Evolutionary conservation across 2,888 invertebrate genomes (phyloP).

Genomic region (Macrosiphum euphorbiae): DNA sequence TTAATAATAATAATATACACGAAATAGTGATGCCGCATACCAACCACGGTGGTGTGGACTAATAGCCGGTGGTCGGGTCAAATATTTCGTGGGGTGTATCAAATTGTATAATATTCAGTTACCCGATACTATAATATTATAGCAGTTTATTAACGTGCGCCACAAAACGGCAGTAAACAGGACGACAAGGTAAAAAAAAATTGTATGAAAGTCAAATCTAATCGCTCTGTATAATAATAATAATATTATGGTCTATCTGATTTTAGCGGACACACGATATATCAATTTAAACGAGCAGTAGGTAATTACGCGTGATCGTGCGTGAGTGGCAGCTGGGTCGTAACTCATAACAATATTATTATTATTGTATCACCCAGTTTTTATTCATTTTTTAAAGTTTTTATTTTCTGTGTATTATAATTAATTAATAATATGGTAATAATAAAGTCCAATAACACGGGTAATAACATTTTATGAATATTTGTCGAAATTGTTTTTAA

Average conservation of each 20-base stretch:
- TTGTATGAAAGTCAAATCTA: background rate
- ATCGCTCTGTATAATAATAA: background rate
- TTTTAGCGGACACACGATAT: background rate
- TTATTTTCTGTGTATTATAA: background rate
- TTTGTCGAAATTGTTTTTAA: constrained; percentile 4
- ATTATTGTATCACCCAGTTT: background rate
- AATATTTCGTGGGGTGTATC: background rate
- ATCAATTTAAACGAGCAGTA: background rate
- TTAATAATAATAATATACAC: background rate
- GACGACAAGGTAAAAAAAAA: background rate
- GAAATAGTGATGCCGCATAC: background rate
- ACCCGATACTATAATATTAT: background rate
- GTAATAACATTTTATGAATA: background rate
- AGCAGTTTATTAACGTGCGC: background rate
- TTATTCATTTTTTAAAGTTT: background rate
- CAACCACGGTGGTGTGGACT: background rate
- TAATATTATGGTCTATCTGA: background rate
- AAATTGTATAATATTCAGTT: background rate
- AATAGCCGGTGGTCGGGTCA: background rate
- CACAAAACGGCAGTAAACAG: background rate
- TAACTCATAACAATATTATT: background rate
- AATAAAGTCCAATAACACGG: background rate
- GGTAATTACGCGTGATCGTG: background rate
- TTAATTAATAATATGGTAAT: constrained; percentile 20
- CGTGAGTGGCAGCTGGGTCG: background rate